A percentile compares a stretch with the other conserved stretches of the same genome.
These are phyloP conservation scores for Brachyhypopomus occidentalis DNA, from an alignment of 2,113 vertebrate genomes.

Conservation along the genomic window DNA sequence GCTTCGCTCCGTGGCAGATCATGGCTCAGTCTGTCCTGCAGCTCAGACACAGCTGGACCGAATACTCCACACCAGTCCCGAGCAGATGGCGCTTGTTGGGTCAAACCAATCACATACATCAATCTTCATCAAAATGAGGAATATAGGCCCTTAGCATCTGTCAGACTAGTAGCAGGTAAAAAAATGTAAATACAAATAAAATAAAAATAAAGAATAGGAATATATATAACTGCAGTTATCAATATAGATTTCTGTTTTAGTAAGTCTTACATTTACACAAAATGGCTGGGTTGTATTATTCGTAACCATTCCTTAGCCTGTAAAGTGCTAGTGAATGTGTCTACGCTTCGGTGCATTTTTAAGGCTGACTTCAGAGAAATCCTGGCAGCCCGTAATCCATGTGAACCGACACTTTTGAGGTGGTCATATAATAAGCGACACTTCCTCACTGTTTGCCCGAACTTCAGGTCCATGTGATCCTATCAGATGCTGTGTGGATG, in stretches of 20 bases:
- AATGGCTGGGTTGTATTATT: background rate
- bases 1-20: background rate
- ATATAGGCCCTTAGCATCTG: no score
- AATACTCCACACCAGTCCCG: no score
- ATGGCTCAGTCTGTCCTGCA: background rate
- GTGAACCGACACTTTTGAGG: background rate
- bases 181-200: no score
- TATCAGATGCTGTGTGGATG: background rate
- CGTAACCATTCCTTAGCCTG: background rate
- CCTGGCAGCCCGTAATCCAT: background rate
- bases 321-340: background rate
- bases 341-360: background rate
- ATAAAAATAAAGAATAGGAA: no score
- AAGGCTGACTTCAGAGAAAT: background rate
- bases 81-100: no score
- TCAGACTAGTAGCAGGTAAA: no score
- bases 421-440: constrained; percentile 1
- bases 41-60: background rate
- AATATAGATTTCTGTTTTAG: no score
- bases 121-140: no score
- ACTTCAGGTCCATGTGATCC: background rate
- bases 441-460: background rate
- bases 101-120: no score
- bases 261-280: background rate
- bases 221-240: no score